These are phyloP conservation scores for Sinhomidia bicolor DNA, from an alignment of 2,888 invertebrate species.

Conservation along the genomic window DNA sequence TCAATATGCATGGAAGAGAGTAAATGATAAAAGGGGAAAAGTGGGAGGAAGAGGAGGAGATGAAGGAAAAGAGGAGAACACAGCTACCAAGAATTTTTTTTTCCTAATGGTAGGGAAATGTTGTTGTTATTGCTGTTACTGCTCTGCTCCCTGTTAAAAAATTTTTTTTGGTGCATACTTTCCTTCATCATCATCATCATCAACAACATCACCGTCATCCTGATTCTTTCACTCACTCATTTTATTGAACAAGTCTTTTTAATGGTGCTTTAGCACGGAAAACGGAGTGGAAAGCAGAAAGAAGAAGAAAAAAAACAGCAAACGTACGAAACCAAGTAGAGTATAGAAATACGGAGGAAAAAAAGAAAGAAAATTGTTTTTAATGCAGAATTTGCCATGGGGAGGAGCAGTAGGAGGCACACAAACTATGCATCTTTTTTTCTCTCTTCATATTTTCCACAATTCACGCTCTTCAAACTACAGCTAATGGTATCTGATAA, in stretches of 20 bases:
- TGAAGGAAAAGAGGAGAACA: conserved; percentile 1
- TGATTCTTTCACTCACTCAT: conserved; percentile 26
- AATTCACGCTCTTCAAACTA: too few species aligned
- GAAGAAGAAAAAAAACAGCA: background rate
- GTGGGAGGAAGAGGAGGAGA: conserved; percentile 62
- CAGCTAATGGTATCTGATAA: conserved; percentile 19
- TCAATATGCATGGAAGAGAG: background rate
- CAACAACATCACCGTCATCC: too few species aligned
- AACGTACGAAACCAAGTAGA: conserved; percentile 27
- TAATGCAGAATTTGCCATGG: conserved; percentile 74
- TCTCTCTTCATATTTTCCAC: background rate
- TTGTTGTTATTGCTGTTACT: conserved; percentile 22
- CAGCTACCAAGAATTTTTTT: conserved; percentile 42
- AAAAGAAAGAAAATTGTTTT: conserved; percentile 72
- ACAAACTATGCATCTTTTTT: conserved; percentile 27
- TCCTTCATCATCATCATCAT: conserved; percentile 11
- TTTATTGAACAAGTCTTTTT: conserved; percentile 59
- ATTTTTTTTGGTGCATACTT: conserved; percentile 13
- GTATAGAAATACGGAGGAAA: conserved; percentile 46
- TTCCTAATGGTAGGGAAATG: conserved; percentile 67
- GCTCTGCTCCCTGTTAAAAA: background rate
- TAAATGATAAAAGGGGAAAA: conserved; percentile 21
- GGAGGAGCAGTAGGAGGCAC: conserved; percentile 66
- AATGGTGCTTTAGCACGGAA: conserved; percentile 78
- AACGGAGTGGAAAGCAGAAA: conserved; percentile 2